Conservation (phyloP, 2,888 invertebrate species). For the Tachina fera region DNA sequence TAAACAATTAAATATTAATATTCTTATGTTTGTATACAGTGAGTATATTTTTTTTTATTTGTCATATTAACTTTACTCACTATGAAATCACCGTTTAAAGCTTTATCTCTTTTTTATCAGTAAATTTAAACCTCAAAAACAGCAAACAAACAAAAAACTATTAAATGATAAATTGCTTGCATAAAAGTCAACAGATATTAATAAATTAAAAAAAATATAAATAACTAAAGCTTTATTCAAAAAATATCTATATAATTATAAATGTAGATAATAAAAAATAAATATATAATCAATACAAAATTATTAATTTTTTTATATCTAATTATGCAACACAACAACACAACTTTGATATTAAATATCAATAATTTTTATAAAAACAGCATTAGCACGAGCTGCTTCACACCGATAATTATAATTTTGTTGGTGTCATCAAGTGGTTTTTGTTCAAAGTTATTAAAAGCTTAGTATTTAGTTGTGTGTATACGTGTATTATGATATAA, state of each 20-base stretch:
- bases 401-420: not conserved
- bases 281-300: not conserved
- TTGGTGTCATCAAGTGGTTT: not conserved
- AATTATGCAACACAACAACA: not conserved
- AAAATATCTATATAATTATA: not conserved
- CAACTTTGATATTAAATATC: not conserved
- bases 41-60: not conserved
- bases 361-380: not conserved
- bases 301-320: not conserved
- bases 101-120: slow-evolving; percentile 9
- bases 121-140: slow-evolving; percentile 25
- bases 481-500: no score
- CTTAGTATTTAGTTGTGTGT: no score
- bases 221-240: not conserved
- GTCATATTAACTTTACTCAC: slow-evolving; percentile 25
- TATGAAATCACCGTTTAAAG: slow-evolving; percentile 38
- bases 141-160: not conserved
- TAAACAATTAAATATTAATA: slow-evolving; percentile 6
- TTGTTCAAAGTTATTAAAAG: not conserved
- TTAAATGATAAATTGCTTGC: slow-evolving; percentile 26
- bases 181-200: slow-evolving; percentile 25
- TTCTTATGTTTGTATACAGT: slow-evolving; percentile 7
- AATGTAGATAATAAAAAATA: not conserved
- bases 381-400: not conserved
- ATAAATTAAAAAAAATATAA: slow-evolving; percentile 37